phyloP scores from a whole-genome alignment of 2,113 vertebrate species.

The Carlito syrichta region DNA sequence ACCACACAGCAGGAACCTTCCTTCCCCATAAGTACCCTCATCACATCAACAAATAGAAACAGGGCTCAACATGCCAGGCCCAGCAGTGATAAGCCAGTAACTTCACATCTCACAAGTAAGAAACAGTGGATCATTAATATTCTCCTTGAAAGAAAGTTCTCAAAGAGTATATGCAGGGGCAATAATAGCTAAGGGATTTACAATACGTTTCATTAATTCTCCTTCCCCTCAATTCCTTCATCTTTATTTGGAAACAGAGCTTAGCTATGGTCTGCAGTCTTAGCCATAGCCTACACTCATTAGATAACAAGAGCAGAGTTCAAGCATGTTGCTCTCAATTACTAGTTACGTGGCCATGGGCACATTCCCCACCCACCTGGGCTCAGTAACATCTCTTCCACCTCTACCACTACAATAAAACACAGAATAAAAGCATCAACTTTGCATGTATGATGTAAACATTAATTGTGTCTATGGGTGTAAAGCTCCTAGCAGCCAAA shows the following conservation, averaged over 20 bases:
- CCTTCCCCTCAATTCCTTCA: neutral
- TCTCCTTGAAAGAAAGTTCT: neutral
- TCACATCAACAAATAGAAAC: slow-evolving; percentile 52
- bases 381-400: neutral
- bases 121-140: slow-evolving; percentile 37
- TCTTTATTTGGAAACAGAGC: neutral
- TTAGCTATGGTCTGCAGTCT: neutral
- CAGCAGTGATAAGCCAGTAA: neutral
- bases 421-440: neutral
- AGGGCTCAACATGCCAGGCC: slow-evolving; percentile 20
- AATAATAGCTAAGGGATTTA: neutral
- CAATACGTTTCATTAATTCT: neutral
- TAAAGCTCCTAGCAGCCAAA: neutral
- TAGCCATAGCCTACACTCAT: neutral
- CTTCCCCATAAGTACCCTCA: slow-evolving; percentile 16
- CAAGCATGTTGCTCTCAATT: neutral
- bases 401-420: neutral
- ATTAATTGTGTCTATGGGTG: neutral
- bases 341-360: neutral
- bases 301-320: neutral
- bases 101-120: slow-evolving; percentile 31
- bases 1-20: neutral
- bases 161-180: neutral
- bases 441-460: neutral
- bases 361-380: neutral